Conservation (phyloP, 2,797 vertebrate species). For the Sitta carolinensis region DNA sequence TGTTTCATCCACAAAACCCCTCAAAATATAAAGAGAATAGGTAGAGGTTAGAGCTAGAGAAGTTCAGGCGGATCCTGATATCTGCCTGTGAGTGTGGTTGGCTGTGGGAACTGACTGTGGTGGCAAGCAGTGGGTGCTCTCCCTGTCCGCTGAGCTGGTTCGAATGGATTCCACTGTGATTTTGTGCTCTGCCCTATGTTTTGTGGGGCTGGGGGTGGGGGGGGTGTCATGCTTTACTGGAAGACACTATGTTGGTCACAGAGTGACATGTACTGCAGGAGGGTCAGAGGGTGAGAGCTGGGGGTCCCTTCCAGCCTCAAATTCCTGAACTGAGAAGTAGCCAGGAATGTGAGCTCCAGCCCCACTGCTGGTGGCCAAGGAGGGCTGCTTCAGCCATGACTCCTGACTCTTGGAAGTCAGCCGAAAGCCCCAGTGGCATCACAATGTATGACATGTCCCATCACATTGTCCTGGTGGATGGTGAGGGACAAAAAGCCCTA, state of each 20-base stretch:
- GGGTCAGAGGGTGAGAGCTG: background rate
- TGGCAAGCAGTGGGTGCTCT: background rate
- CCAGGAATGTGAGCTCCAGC: background rate
- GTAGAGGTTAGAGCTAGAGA: background rate
- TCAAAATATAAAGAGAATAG: background rate
- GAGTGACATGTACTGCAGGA: fast-evolving
- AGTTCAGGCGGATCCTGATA: background rate
- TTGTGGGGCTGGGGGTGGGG: background rate
- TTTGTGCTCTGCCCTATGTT: background rate
- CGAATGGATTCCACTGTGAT: background rate
- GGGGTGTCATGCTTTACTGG: background rate
- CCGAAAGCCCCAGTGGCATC: fast-evolving
- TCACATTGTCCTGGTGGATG: background rate
- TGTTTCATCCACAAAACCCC: fast-evolving
- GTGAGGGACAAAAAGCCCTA: background rate
- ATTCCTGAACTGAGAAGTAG: background rate
- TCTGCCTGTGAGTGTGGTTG: background rate
- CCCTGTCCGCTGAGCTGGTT: background rate
- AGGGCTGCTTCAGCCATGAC: background rate
- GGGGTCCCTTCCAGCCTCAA: background rate
- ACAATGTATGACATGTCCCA: fast-evolving
- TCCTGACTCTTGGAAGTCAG: background rate
- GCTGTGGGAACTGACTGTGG: background rate
- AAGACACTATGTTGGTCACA: background rate
- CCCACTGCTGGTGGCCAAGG: fast-evolving